phyloP scores from a whole-genome alignment of 2,113 vertebrate species.

The Notothenia rossii region DNA sequence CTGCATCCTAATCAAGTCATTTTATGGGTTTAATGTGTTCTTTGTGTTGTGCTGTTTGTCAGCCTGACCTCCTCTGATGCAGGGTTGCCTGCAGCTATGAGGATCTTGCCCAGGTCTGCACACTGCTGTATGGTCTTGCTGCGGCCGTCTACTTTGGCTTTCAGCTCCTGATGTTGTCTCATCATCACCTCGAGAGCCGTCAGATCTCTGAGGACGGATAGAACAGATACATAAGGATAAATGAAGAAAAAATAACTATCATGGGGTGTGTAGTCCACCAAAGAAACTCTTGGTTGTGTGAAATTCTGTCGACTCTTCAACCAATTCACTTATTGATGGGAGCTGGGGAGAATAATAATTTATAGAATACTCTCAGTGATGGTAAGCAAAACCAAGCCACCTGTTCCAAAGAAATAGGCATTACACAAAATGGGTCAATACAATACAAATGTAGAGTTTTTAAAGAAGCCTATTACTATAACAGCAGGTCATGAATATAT shows the following conservation, averaged over 20 bases:
- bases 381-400: no score
- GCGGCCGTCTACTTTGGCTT: conserved; percentile 92
- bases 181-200: conserved; percentile 89
- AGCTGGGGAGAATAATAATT: no score
- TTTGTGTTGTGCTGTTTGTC: conserved; percentile 2
- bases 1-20: background rate
- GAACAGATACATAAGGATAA: background rate
- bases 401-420: no score
- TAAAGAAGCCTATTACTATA: no score
- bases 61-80: conserved; percentile 90
- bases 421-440: no score
- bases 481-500: no score
- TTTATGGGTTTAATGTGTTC: background rate
- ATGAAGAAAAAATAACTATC: background rate
- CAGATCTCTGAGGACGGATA: conserved; percentile 84
- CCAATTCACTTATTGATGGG: no score
- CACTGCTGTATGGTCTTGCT: conserved; percentile 90
- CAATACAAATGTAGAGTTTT: no score
- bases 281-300: no score
- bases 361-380: no score
- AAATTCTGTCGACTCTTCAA: no score
- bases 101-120: conserved; percentile 88
- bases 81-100: conserved; percentile 89
- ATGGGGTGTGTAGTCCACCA: no score
- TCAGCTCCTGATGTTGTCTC: conserved; percentile 92